phyloP scores from a whole-genome alignment of 1,140 invertebrate species.

The Saxidomus purpurata region DNA sequence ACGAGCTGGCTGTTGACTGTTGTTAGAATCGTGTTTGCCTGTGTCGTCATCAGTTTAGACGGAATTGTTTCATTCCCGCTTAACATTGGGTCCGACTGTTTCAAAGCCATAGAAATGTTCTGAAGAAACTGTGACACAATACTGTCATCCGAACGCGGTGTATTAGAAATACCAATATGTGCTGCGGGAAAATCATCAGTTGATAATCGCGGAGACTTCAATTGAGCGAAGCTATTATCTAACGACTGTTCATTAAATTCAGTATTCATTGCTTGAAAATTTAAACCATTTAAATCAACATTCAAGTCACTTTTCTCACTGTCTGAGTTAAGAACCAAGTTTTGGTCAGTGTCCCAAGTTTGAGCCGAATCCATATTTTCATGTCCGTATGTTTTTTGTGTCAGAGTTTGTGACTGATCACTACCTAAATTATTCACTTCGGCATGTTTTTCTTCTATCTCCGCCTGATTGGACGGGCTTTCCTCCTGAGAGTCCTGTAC shows the following conservation, averaged over 20 bases:
- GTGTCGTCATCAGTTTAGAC: background rate
- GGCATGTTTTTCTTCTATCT: background rate
- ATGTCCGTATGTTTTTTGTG: slow-evolving; percentile 8
- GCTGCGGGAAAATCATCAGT: slow-evolving; percentile 10
- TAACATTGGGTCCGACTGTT: slow-evolving; percentile 51
- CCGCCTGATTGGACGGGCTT: background rate
- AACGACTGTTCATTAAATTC: slow-evolving; percentile 14
- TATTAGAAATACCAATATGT: background rate
- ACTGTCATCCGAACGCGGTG: background rate
- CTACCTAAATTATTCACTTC: background rate
- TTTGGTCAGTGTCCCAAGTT: slow-evolving; percentile 14
- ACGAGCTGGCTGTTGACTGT: slow-evolving; percentile 12
- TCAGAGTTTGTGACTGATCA: background rate
- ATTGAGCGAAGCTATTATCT: background rate
- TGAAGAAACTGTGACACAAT: slow-evolving; percentile 61
- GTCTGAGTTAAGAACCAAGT: background rate
- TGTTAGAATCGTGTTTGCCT: slow-evolving; percentile 29
- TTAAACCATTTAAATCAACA: background rate
- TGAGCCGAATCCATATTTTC: slow-evolving; percentile 22
- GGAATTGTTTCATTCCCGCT: background rate
- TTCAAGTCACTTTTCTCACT: slow-evolving; percentile 5
- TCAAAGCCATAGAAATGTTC: slow-evolving; percentile 57
- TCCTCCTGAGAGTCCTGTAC: background rate
- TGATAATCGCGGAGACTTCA: slow-evolving; percentile 19
- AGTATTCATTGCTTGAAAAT: slow-evolving; percentile 25